phyloP scores from a whole-genome alignment of 2,113 vertebrate genomes.

The Melanocharis versteri region DNA sequence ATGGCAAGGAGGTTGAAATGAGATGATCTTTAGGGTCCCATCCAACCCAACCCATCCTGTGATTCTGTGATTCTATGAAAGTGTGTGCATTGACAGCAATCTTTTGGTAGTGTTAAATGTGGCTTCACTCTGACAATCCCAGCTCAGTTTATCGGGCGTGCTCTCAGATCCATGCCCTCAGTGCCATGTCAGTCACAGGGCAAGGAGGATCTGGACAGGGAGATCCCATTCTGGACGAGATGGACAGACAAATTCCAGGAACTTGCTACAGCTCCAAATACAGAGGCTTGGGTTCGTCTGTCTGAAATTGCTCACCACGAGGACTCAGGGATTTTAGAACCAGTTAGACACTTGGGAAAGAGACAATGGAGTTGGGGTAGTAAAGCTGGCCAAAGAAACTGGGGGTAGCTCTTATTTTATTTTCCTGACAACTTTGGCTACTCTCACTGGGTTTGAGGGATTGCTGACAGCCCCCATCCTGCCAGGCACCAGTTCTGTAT shows the following conservation, averaged over 20 bases:
- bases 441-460: neutral
- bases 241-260: neutral
- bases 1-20: accelerated
- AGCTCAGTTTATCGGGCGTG: neutral
- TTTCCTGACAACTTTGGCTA: neutral
- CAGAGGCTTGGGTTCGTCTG: neutral
- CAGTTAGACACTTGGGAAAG: neutral
- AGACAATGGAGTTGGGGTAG: neutral
- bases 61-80: neutral
- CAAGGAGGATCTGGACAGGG: accelerated
- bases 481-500: neutral
- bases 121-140: neutral
- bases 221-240: neutral
- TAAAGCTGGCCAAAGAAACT: neutral
- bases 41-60: neutral
- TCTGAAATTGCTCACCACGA: neutral
- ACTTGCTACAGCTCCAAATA: neutral
- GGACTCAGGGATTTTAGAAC: neutral
- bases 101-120: neutral
- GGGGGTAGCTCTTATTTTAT: neutral
- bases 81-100: neutral
- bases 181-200: neutral
- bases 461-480: neutral
- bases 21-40: neutral
- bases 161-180: neutral